Evolutionary conservation across 2,797 vertebrate species (phyloP).

Genomic region (Siniperca obscura): DNA sequence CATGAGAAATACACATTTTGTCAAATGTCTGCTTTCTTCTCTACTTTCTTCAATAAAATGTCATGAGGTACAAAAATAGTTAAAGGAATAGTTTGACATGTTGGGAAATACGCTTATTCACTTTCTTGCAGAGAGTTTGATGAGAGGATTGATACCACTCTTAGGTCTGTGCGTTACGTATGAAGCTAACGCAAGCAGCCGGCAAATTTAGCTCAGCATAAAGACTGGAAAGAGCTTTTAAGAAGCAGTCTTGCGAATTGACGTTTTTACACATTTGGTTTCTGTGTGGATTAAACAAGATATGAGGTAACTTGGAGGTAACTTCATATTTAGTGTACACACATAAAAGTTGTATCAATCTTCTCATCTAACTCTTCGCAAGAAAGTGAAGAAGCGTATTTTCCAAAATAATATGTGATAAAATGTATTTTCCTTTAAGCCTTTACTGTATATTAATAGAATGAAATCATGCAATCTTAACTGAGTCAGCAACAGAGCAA

Average conservation of each 20-base stretch:
- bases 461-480: slow-evolving; percentile 1
- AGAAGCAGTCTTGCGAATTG: not conserved
- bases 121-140: not conserved
- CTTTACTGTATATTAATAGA: not conserved
- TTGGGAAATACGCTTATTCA: not conserved
- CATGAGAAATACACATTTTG: not conserved
- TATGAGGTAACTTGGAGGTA: not conserved
- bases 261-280: not conserved
- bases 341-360: not conserved
- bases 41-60: not conserved
- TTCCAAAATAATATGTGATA: not conserved
- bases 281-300: not conserved
- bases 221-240: not conserved
- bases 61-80: not conserved
- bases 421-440: not conserved
- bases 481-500: slow-evolving; percentile 15
- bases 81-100: not conserved
- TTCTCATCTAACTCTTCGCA: not conserved
- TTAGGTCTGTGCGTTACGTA: not conserved
- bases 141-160: not conserved
- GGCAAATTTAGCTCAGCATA: slow-evolving; percentile 1
- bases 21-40: not conserved
- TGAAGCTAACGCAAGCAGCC: not conserved
- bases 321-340: not conserved
- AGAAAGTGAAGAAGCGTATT: not conserved